These are phyloP conservation scores for Andrena chrysosceles DNA, from an alignment of 2,888 invertebrate species.

Conservation along the genomic window DNA sequence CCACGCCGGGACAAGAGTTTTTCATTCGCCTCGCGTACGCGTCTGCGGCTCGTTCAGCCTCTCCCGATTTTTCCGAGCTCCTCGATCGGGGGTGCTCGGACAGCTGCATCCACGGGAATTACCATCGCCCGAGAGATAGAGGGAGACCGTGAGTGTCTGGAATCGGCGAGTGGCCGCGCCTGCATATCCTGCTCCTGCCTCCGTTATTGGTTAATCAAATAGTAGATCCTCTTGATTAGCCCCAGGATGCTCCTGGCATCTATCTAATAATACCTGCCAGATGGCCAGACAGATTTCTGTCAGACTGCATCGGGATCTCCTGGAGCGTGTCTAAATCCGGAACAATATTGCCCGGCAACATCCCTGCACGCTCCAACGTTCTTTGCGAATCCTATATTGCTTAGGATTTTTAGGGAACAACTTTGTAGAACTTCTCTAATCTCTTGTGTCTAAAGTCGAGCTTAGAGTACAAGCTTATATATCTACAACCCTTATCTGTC, in stretches of 20 bases:
- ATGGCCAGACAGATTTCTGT: slow-evolving; percentile 59
- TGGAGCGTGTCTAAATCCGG: slow-evolving; percentile 61
- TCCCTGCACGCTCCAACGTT: background rate
- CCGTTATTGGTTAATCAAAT: slow-evolving; percentile 71
- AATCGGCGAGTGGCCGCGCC: slow-evolving; percentile 30
- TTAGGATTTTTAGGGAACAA: no score
- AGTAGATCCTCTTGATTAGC: slow-evolving; percentile 65
- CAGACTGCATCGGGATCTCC: slow-evolving; percentile 42
- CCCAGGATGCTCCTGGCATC: slow-evolving; percentile 56
- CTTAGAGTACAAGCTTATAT: no score
- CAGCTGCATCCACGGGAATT: slow-evolving; percentile 24
- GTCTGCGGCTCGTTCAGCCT: background rate
- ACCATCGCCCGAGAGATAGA: background rate
- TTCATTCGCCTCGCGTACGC: slow-evolving; percentile 20
- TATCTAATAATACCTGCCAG: slow-evolving; percentile 63
- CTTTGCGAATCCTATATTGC: background rate
- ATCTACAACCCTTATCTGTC: no score
- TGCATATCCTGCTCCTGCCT: slow-evolving; percentile 37
- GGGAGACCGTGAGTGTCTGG: slow-evolving; percentile 15
- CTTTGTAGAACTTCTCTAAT: no score
- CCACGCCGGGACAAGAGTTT: background rate
- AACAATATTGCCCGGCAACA: slow-evolving; percentile 46
- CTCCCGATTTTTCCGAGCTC: slow-evolving; percentile 20
- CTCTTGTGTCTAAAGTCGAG: no score
- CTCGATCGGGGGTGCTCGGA: background rate